Percentiles rank a stretch among this genome's conserved stretches.
Evolutionary conservation across 1,140 invertebrate genomes (phyloP).

Genomic region (Eurosta solidaginis): DNA sequence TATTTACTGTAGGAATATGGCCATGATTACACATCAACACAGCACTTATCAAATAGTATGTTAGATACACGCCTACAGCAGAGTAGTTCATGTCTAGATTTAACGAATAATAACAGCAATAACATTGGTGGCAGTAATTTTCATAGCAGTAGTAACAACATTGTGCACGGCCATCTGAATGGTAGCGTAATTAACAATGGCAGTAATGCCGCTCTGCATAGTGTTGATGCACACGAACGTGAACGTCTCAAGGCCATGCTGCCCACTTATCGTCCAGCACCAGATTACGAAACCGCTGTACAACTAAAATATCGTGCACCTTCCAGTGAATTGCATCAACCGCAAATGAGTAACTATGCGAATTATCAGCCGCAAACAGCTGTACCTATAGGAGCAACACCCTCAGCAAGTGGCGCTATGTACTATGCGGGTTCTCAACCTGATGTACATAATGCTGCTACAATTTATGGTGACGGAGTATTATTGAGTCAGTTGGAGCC

Average conservation of each 20-base stretch:
- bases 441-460: conserved; percentile 50
- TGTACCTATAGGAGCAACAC: conserved; percentile 39
- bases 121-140: conserved; percentile 29
- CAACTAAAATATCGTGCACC: conserved; percentile 74
- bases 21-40: conserved; percentile 34
- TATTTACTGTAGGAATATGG: conserved; percentile 33
- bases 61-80: conserved; percentile 62
- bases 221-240: conserved; percentile 44
- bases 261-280: conserved; percentile 88
- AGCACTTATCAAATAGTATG: conserved; percentile 37
- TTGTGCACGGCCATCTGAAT: conserved; percentile 36
- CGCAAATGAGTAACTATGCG: conserved; percentile 51
- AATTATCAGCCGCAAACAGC: conserved; percentile 48
- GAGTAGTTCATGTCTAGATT: conserved; percentile 72
- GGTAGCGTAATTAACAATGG: conserved; percentile 33
- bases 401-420: conserved; percentile 34
- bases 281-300: conserved; percentile 92
- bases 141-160: conserved; percentile 50
- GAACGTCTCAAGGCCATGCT: conserved; percentile 68
- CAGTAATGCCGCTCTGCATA: conserved; percentile 39
- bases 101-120: conserved; percentile 62
- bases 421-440: conserved; percentile 57
- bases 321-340: conserved; percentile 56
- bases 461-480: conserved; percentile 46
- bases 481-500: conserved; percentile 47